Percentiles rank a stretch among this genome's conserved stretches.
phyloP scores from a whole-genome alignment of 2,797 vertebrate species.

The Carcharodon carcharias region DNA sequence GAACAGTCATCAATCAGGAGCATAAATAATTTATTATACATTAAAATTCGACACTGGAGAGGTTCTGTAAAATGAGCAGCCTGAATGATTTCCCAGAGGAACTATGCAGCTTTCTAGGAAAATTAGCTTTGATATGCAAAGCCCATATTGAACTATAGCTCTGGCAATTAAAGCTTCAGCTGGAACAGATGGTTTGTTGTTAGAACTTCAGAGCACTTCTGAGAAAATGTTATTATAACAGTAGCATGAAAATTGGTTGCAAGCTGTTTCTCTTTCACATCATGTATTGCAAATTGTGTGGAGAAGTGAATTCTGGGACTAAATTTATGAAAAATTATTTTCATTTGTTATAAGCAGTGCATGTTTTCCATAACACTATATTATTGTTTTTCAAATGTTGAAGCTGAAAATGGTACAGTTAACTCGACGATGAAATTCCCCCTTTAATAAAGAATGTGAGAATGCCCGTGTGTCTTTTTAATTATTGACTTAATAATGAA shows the following conservation, averaged over 20 bases:
- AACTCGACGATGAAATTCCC: neutral
- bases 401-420: neutral
- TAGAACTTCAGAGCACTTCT: conserved; percentile 17
- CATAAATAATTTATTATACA: conserved; percentile 18
- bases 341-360: neutral
- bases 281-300: neutral
- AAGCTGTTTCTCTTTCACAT: neutral
- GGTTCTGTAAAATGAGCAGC: conserved; percentile 26
- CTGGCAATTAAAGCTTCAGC: conserved; percentile 32
- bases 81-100: conserved; percentile 31
- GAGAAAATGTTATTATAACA: conserved; percentile 17
- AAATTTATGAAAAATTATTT: neutral
- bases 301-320: neutral
- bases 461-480: neutral
- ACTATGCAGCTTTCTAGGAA: conserved; percentile 25
- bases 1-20: neutral
- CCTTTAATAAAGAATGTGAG: neutral
- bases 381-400: neutral
- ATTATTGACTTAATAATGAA: neutral
- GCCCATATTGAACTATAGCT: conserved; percentile 26
- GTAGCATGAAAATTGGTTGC: conserved; percentile 9
- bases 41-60: neutral
- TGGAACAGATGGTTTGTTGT: conserved; percentile 33
- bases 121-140: conserved; percentile 34
- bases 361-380: neutral